Conservation (phyloP, 1,140 invertebrate genomes). For the Homalodisca vitripennis region DNA sequence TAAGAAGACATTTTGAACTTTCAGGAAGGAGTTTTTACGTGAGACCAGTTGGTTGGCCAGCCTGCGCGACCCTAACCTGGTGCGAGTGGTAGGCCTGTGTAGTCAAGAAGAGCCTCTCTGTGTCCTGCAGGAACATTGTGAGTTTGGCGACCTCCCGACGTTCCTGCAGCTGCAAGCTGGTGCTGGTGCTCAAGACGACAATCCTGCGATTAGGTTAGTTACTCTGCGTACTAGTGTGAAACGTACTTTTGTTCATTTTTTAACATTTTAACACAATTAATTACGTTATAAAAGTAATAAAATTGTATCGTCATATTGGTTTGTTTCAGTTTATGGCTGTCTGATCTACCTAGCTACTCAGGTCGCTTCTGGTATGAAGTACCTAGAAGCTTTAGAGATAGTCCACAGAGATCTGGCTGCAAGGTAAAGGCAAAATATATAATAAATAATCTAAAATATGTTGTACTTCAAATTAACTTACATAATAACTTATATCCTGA, state of each 20-base stretch:
- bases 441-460: too few species aligned
- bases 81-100: constrained; percentile 78
- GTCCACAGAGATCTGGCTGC: constrained; percentile 77
- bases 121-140: constrained; percentile 82
- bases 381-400: constrained; percentile 72
- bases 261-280: too few species aligned
- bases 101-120: constrained; percentile 78
- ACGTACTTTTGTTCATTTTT: background rate
- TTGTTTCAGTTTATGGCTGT: constrained; percentile 68
- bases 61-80: constrained; percentile 79
- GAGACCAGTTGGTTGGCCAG: constrained; percentile 80
- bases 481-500: too few species aligned
- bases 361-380: constrained; percentile 86
- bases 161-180: constrained; percentile 58
- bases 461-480: too few species aligned
- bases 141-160: constrained; percentile 78
- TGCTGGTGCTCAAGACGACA: constrained; percentile 46
- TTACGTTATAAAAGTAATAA: too few species aligned
- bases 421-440: constrained; percentile 57
- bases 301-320: background rate
- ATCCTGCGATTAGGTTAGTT: constrained; percentile 43
- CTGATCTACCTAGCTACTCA: constrained; percentile 80
- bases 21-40: constrained; percentile 78
- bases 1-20: too few species aligned
- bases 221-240: constrained; percentile 21